Percentiles rank a stretch among this genome's conserved stretches.
Evolutionary conservation across 2,888 invertebrate species (phyloP).

Genomic region (Sarcophaga caerulescens): DNA sequence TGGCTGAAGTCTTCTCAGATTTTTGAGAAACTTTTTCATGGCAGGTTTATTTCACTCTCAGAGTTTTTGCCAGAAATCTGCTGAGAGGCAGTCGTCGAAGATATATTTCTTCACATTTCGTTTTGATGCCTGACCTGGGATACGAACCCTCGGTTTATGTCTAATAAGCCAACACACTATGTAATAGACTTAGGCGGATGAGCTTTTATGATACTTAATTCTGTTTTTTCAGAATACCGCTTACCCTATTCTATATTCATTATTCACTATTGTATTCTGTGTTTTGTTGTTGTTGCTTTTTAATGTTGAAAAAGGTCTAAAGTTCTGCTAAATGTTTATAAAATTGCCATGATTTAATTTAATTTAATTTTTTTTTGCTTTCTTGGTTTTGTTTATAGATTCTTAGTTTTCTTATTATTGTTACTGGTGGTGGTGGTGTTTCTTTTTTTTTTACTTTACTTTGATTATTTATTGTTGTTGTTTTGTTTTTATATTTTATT

Average conservation of each 20-base stretch:
- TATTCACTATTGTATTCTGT: background rate
- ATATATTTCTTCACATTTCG: no score
- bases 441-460: background rate
- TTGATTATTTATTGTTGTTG: conserved; percentile 34
- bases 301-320: conserved; percentile 24
- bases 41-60: no score
- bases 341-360: conserved; percentile 40
- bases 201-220: background rate
- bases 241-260: conserved; percentile 13
- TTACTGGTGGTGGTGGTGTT: no score
- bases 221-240: background rate
- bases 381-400: conserved; percentile 50
- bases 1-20: no score
- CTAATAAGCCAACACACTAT: no score
- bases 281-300: background rate
- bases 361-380: no score
- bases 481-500: background rate
- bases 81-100: no score
- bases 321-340: conserved; percentile 44
- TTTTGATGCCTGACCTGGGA: no score
- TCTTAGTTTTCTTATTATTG: background rate
- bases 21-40: no score
- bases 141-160: no score
- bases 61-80: no score
- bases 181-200: no score